Percentiles rank a stretch among this genome's conserved stretches.
phyloP scores from a whole-genome alignment of 1,140 invertebrate species.

The Drosophila orena region DNA sequence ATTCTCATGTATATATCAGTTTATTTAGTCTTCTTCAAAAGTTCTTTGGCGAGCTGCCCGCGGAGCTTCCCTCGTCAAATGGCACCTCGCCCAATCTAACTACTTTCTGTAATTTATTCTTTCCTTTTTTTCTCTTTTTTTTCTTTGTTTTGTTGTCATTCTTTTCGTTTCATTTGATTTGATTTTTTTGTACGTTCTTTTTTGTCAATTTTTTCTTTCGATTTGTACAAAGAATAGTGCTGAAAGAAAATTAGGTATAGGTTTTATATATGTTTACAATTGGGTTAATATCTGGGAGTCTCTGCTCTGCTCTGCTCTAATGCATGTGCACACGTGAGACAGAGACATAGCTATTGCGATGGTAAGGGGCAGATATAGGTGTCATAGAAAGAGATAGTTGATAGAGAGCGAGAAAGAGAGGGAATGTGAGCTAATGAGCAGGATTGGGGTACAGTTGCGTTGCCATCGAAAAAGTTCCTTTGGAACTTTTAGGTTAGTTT shows the following conservation, averaged over 20 bases:
- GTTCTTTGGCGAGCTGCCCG: conserved; percentile 56
- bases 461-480: conserved; percentile 6
- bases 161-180: conserved; percentile 41
- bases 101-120: conserved; percentile 37
- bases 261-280: conserved; percentile 44
- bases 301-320: conserved; percentile 11
- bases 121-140: conserved; percentile 12
- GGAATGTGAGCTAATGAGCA: background rate
- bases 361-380: background rate
- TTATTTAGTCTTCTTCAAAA: conserved; percentile 76
- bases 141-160: conserved; percentile 3
- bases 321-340: conserved; percentile 14
- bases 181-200: conserved; percentile 47
- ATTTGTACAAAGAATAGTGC: conserved; percentile 73
- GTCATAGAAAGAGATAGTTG: conserved; percentile 36
- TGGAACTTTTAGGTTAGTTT: conserved; percentile 21
- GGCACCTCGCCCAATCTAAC: conserved; percentile 50
- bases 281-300: conserved; percentile 38
- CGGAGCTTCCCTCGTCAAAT: conserved; percentile 50
- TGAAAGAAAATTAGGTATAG: conserved; percentile 70
- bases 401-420: background rate
- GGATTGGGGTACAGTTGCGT: conserved; percentile 18
- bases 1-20: conserved; percentile 69
- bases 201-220: conserved; percentile 59
- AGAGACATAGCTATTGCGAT: conserved; percentile 9